A percentile compares a stretch with the other conserved stretches of the same genome.
Conservation (phyloP, 2,113 vertebrate genomes). For the Phaethon lepturus region DNA sequence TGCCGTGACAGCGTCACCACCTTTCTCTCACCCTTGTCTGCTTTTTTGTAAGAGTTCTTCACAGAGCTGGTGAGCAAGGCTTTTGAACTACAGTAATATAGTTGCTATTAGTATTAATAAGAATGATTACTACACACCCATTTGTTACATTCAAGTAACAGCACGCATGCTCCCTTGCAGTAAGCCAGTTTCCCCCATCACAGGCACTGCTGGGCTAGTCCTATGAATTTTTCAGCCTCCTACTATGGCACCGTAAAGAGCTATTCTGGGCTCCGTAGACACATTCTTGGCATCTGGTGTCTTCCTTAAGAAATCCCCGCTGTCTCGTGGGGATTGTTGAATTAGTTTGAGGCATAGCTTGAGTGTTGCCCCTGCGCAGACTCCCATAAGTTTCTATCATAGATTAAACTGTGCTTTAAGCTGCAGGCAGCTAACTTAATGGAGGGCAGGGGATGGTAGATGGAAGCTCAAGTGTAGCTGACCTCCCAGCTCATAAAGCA, state of each 20-base stretch:
- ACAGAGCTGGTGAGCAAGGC: not conserved
- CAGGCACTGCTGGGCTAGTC: not conserved
- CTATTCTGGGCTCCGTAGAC: not conserved
- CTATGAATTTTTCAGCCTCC: not conserved
- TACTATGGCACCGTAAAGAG: not conserved
- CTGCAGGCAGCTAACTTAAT: constrained; percentile 56
- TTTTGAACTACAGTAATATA: not conserved
- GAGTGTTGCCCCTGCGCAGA: constrained; percentile 41
- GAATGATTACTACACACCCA: not conserved
- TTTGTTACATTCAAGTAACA: not conserved
- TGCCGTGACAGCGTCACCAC: not conserved
- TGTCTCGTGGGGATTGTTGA: not conserved
- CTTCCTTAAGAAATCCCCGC: not conserved
- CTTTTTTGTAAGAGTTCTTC: not conserved
- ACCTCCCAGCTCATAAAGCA: constrained; percentile 62
- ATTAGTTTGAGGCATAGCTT: constrained; percentile 49
- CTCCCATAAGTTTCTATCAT: constrained; percentile 52
- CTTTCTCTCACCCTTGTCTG: not conserved
- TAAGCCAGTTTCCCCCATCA: not conserved
- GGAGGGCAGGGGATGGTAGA: constrained; percentile 50
- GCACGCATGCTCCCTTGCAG: not conserved
- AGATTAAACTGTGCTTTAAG: constrained; percentile 61
- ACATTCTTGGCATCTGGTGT: not conserved
- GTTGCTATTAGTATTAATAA: not conserved
- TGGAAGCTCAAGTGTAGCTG: constrained; percentile 63